These are phyloP conservation scores for Julus scanicus DNA, from an alignment of 2,888 invertebrate species.

Conservation along the genomic window DNA sequence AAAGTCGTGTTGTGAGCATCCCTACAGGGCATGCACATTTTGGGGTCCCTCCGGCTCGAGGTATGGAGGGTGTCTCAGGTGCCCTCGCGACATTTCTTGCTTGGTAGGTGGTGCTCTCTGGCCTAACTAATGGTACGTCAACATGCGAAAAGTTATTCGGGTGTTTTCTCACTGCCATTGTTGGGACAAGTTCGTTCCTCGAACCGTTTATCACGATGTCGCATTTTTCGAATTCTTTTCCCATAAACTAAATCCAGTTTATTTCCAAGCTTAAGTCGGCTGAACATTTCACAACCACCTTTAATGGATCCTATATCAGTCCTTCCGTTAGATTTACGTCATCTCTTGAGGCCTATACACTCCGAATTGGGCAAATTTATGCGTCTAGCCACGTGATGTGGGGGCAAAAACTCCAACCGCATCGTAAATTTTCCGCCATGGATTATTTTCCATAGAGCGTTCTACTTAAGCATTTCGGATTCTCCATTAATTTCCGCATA, in stretches of 20 bases:
- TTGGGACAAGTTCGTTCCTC: neutral
- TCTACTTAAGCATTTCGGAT: neutral
- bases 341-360: conserved; percentile 14
- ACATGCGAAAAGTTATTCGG: neutral
- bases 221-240: conserved; percentile 18
- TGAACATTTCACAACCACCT: neutral
- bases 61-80: neutral
- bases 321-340: conserved; percentile 20
- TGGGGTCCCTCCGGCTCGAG: neutral
- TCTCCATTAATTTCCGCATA: neutral
- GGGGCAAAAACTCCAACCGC: conserved; percentile 32
- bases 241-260: conserved; percentile 41
- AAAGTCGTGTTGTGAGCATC: conserved; percentile 11
- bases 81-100: neutral
- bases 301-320: neutral
- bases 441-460: conserved; percentile 36
- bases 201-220: neutral
- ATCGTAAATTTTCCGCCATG: conserved; percentile 37
- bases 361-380: conserved; percentile 41
- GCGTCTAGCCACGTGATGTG: conserved; percentile 45
- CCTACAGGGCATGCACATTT: conserved; percentile 11
- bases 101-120: neutral
- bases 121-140: neutral
- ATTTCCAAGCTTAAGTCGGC: neutral
- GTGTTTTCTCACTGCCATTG: neutral